Percentiles rank a stretch among this genome's conserved stretches.
Conservation (phyloP, 2,797 vertebrate species). For the Pyrrhura leucotis region DNA sequence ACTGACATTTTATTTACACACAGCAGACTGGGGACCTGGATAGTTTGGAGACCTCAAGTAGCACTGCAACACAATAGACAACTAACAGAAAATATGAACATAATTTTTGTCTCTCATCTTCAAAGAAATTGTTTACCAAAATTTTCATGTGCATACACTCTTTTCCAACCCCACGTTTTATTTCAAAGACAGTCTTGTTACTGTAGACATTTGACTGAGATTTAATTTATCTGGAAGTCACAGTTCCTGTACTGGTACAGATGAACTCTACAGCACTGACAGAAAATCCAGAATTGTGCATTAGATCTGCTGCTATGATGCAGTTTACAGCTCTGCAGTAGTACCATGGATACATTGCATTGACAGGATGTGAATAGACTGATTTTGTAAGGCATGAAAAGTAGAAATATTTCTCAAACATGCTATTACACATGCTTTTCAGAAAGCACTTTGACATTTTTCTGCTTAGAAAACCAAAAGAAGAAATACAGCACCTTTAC, state of each 20-base stretch:
- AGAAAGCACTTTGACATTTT: background rate
- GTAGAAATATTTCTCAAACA: background rate
- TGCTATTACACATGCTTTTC: accelerated
- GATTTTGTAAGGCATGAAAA: background rate
- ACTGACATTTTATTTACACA: background rate
- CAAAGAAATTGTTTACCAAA: background rate
- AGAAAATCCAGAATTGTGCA: background rate
- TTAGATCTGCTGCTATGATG: background rate
- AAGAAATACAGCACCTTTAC: background rate
- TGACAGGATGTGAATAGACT: background rate
- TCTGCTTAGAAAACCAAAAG: background rate
- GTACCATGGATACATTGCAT: background rate
- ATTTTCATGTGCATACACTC: background rate
- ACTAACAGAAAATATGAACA: background rate
- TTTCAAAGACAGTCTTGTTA: background rate
- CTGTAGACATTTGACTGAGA: background rate
- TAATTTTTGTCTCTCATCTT: background rate
- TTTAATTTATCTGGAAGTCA: background rate
- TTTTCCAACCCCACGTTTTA: background rate
- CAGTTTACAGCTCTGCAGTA: background rate
- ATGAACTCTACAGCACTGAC: background rate
- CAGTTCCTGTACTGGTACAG: background rate
- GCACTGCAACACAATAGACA: background rate
- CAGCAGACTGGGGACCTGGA: background rate
- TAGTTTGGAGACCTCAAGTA: background rate